phyloP scores from a whole-genome alignment of 2,797 vertebrate species.

The Glossophaga mutica region DNA sequence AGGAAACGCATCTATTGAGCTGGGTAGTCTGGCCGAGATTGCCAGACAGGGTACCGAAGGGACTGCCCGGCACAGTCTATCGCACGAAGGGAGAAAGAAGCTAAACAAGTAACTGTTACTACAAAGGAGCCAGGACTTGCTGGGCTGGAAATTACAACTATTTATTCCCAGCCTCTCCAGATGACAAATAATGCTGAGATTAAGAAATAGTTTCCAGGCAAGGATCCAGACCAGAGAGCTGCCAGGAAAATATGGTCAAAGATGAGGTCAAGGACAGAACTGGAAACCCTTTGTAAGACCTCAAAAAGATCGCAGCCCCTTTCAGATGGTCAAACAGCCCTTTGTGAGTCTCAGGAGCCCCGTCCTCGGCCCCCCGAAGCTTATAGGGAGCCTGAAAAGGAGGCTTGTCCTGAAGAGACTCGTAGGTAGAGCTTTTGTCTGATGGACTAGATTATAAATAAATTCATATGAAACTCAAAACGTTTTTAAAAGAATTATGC shows the following conservation, averaged over 20 bases:
- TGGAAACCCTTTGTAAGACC: not conserved
- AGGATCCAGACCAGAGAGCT: not conserved
- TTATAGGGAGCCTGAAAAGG: not conserved
- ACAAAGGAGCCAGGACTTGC: not conserved
- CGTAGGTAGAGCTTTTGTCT: not conserved
- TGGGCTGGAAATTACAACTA: not conserved
- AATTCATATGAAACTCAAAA: not conserved
- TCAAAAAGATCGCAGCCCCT: not conserved
- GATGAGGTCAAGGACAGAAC: not conserved
- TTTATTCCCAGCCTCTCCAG: not conserved
- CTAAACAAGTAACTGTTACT: not conserved
- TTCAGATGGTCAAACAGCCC: not conserved
- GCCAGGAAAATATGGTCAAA: not conserved
- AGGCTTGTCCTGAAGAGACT: not conserved
- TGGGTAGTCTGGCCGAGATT: not conserved
- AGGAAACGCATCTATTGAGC: not conserved
- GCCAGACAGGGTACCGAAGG: not conserved
- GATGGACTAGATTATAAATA: not conserved
- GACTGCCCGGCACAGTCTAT: not conserved
- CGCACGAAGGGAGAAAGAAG: not conserved
- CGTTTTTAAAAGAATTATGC: not conserved
- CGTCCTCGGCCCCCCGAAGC: not conserved
- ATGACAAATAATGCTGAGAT: not conserved
- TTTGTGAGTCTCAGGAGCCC: not conserved
- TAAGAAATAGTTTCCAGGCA: not conserved